Evolutionary conservation across 2,888 invertebrate genomes (phyloP), one percentile per base, ranked within the genome.

Genomic region (Druceiella hillmani): DNA sequence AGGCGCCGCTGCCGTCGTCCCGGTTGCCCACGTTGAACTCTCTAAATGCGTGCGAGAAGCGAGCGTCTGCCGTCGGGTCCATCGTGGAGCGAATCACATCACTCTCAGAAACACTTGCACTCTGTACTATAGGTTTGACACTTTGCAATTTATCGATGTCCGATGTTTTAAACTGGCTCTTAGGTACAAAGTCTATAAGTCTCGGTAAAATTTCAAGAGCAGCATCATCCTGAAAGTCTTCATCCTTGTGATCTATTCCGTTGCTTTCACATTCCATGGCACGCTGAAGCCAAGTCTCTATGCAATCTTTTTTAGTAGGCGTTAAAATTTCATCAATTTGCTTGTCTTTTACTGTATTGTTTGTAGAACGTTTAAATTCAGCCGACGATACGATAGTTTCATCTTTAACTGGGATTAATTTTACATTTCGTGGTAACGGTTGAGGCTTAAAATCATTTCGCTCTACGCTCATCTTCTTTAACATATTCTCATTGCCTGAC

Each of bases 151-250:
- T 40, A 34, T 64, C 64, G 38, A 50, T 58, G 11, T 45, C 50
- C 38, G 48, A 56, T 42, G 68, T 68, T 47, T 71, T 68, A 43
- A 59, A 70, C 50, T 69, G 66, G 31, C 71, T 67, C 55, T 83
- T 83, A 6, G 83, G 81, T 14, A 84, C 79, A 56, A 83, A 78
- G 61, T 84, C 82, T 39, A 85, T 83, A 4, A 84, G 62, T 31
- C 84, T 74, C 9, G 83, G 84, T 44, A 83, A 58, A 47, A 69
- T 64, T 55, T 71, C 70, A 10, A 69, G 64, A 32, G 58, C 49
- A 40, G 58, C 44, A 42, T 53, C 60, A 11, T 58, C 55, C 40
- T 62, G 57, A 16, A 53, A 51, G 32, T 52, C 52, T 34, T 69
- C 68, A 37, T 72, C 68, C 39, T 60, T 49, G 47, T 66, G 64